Evolutionary conservation across 2,113 vertebrate species (phyloP), one percentile per base, ranked within the genome.

Genomic region (Acrocephalus arundinaceus): DNA sequence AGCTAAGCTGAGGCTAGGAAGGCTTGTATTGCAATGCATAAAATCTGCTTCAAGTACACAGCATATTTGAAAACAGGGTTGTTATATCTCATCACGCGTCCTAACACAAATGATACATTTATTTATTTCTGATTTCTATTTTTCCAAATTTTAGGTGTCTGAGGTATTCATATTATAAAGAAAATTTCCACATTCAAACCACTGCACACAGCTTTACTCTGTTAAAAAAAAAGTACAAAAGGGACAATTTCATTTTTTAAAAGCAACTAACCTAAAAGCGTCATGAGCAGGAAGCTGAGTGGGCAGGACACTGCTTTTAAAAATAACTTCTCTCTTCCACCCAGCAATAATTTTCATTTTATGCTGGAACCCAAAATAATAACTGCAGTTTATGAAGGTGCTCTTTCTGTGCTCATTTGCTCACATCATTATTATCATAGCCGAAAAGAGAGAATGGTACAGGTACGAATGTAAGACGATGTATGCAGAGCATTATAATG

Each of bases 261-360:
- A 92, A 83, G 71, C 62, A 93, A 48, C 48, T 31, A 90, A 82
- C 35, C 49, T 75, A 88, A 78, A 94, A 80, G 27, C 3, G 2
- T 78, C 61, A 31, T 39, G 57, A 93, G 61, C 52, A 76, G 74
- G 77, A 89, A 67, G 74, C 61, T 72, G 70, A 96, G 93, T 52
- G 61, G 85, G 93, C 30, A 94, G 74, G 90, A 91, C 52, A 85
- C 45, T 87, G 52, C 61, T 87, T 78, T 84, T 65, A 94, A 94
- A 95, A 91, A 76, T 85, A 79, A 89, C 52, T 91, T 52, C 48
- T 81, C 57, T 77, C 68, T 91, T 61, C 48, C 22, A 84, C 37
- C n/a, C 49, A 61, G 70, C 48, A 91, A 57, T 82, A 85, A 89
- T 67, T 84, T 31, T 72, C 31, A 61, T 77, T 86, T 93, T 82